Base-by-base conservation (phyloP, 2,113 vertebrate species). In the Setophaga coronata region DNA sequence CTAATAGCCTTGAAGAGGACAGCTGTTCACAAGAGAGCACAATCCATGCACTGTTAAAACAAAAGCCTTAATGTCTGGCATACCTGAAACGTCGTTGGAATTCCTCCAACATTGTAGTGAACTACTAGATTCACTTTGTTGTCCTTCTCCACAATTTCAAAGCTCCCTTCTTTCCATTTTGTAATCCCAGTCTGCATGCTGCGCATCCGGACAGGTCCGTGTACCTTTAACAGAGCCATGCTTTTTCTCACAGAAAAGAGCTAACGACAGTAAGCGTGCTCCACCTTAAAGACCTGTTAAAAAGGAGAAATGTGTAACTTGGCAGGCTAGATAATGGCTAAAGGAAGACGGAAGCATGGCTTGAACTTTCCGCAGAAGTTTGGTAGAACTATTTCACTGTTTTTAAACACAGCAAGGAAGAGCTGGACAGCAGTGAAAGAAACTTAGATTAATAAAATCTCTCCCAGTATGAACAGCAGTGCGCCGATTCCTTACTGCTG, bases 111-210 rank as follows among this genome's bases (percentile, higher is more conserved):
- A 94, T 94, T 99, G 97, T 99, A 99, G 95, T 98, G 98, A 69
- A 99, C 93, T 34, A 98, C 97, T 38, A 99, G 98, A 93, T 94
- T 99, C 87, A 99, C 97, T 98, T 99, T 99, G 97, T 98, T 99
- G 87, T 99, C 99, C 95, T 99, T 99, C 96, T 99, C 99, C 82
- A 99, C 98, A 74, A 99, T 99, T 98, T 99, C 99, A 98, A 99
- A 99, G 29, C 98, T 98, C 51, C 99, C 99, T 93, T 99, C 99
- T 97, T 98, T 99, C 99, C 99, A 99, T 56, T 98, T 99, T 20
- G 99, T 99, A 95, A 99, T 99, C 24, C 99, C 99, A 53, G 98
- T 97, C 25, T 99, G 99, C 23, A 99, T 90, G 95, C 99, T 99
- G 89, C 91, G 97, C 69, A 99, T 97, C 93, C 99, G 99, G 84